These are phyloP conservation scores for Pycnonotus jocosus DNA, from an alignment of 2,113 vertebrate species.

Conservation along the genomic window DNA sequence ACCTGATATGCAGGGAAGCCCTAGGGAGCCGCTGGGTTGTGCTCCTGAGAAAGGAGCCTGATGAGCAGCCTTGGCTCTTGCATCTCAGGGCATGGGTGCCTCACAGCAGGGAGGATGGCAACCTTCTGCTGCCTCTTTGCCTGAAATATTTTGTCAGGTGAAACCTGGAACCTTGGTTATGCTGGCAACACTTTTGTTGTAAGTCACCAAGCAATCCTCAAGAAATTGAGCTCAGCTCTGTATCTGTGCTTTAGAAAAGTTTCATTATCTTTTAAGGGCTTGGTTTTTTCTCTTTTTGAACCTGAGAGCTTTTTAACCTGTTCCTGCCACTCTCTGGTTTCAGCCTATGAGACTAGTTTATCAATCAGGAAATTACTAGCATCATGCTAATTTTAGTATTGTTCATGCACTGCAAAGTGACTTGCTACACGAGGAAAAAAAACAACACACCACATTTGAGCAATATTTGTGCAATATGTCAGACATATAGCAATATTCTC, in stretches of 20 bases:
- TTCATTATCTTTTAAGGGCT: not conserved
- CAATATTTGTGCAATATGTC: constrained; percentile 65
- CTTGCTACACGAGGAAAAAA: not conserved
- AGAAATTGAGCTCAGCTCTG: not conserved
- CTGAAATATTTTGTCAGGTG: not conserved
- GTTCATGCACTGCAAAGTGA: constrained; percentile 19
- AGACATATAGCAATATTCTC: constrained; percentile 52
- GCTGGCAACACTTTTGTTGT: not conserved
- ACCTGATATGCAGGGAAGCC: not conserved
- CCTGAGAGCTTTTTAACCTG: not conserved
- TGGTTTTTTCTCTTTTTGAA: not conserved
- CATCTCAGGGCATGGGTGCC: not conserved
- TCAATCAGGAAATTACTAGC: constrained; percentile 35
- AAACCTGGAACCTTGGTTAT: not conserved
- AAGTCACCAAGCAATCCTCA: not conserved
- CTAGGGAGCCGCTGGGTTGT: fast-evolving
- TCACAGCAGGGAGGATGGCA: fast-evolving
- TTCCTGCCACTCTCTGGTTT: not conserved
- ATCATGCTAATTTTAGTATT: constrained; percentile 48
- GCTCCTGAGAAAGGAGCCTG: not conserved
- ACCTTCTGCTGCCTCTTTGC: not conserved
- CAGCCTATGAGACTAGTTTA: not conserved
- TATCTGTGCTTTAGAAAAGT: not conserved
- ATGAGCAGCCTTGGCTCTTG: not conserved
- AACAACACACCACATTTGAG: constrained; percentile 2